phyloP scores from a whole-genome alignment of 2,113 vertebrate species.

The Steatornis caripensis region DNA sequence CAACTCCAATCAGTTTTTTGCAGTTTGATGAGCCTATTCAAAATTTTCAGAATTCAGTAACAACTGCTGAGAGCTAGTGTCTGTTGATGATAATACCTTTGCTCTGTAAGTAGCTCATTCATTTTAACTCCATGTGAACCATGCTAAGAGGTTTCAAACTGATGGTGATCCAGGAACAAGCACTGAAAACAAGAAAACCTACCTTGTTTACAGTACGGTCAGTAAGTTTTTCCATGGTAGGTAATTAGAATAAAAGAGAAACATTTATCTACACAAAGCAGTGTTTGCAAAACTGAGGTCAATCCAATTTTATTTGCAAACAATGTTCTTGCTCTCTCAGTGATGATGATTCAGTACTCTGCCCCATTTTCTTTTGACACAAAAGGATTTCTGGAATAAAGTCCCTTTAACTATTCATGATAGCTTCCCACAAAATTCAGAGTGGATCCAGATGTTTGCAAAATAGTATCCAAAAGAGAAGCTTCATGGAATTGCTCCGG shows the following conservation, averaged over 20 bases:
- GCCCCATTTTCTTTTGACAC: background rate
- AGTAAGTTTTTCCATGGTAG: background rate
- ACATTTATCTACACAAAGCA: background rate
- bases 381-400: background rate
- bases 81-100: background rate
- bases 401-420: background rate
- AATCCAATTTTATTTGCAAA: slow-evolving; percentile 4
- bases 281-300: background rate
- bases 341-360: background rate
- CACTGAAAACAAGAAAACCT: background rate
- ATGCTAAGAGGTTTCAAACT: background rate
- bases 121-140: background rate
- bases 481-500: background rate
- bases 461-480: background rate
- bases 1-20: background rate
- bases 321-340: background rate
- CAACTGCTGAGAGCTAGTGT: background rate
- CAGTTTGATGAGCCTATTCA: background rate
- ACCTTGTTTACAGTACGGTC: background rate
- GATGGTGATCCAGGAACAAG: background rate
- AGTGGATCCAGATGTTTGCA: slow-evolving; percentile 7
- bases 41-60: background rate
- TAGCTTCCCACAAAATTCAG: background rate
- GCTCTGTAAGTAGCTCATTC: background rate
- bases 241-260: background rate